A percentile compares a stretch with the other conserved stretches of the same genome.
Evolutionary conservation across 2,797 vertebrate genomes (phyloP).

Genomic region (Phylloscopus collybita): DNA sequence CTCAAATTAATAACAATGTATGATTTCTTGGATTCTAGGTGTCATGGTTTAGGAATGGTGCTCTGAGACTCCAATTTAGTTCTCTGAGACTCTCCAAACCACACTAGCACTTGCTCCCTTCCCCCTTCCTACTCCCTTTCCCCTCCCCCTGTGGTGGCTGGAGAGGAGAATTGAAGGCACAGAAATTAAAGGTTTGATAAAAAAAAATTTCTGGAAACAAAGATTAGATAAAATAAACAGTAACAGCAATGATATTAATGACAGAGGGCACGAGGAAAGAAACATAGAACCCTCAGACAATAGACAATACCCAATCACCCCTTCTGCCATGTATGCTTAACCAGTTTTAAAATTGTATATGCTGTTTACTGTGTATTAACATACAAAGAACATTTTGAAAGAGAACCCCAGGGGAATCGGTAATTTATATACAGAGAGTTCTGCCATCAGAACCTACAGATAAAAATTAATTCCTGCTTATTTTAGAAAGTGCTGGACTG

Average conservation of each 20-base stretch:
- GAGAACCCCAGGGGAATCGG: not conserved
- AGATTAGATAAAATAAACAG: not conserved
- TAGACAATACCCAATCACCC: fast-evolving
- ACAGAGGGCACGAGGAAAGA: not conserved
- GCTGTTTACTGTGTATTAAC: not conserved
- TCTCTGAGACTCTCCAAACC: not conserved
- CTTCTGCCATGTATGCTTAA: not conserved
- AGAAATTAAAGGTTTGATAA: not conserved
- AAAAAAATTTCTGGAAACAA: not conserved
- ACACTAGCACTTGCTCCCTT: too few species aligned
- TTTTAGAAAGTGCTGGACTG: not conserved
- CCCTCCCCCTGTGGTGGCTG: not conserved
- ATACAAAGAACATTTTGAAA: not conserved
- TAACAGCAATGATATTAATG: not conserved
- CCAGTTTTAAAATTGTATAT: not conserved
- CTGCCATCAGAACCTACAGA: not conserved
- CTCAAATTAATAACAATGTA: not conserved
- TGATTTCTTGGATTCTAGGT: not conserved
- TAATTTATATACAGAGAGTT: not conserved
- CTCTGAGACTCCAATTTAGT: not conserved
- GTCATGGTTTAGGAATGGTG: not conserved
- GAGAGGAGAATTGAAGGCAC: not conserved
- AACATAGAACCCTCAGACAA: not conserved
- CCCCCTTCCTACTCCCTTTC: not conserved
- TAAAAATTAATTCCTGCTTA: not conserved